A percentile compares a stretch with the other conserved stretches of the same genome.
Conservation (phyloP, 2,797 vertebrate genomes). For the Lophotriccus pileatus region DNA sequence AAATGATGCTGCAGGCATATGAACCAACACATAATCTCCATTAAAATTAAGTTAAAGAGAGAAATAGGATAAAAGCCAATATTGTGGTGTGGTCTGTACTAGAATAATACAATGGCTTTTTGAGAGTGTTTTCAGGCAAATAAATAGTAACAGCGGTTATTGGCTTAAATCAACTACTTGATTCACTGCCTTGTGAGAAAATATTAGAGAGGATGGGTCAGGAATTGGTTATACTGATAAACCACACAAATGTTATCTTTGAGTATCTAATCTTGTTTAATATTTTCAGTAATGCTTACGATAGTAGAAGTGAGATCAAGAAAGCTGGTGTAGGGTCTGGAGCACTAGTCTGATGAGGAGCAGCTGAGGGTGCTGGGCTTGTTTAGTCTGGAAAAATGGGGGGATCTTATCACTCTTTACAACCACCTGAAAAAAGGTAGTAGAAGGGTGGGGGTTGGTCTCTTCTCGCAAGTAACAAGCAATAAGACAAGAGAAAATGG, state of each 20-base stretch:
- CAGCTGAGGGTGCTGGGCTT: not conserved
- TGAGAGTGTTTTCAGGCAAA: not conserved
- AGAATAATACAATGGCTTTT: not conserved
- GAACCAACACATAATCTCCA: not conserved
- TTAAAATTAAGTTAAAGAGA: not conserved
- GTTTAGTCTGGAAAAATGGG: not conserved
- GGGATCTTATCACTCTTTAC: not conserved
- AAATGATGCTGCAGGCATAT: not conserved
- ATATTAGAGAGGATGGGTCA: not conserved
- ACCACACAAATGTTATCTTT: not conserved
- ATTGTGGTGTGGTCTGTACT: not conserved
- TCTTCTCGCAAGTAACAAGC: not conserved
- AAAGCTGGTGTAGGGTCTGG: not conserved
- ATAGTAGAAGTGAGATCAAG: not conserved
- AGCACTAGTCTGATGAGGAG: not conserved
- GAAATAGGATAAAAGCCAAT: not conserved
- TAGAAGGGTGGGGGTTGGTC: not conserved
- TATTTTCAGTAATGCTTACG: not conserved
- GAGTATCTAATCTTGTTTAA: not conserved
- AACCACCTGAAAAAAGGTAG: not conserved
- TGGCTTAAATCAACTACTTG: not conserved
- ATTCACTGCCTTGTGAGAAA: not conserved
- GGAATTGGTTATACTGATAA: not conserved
- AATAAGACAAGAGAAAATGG: not conserved
- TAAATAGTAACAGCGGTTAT: not conserved